Evolutionary conservation across 35 echinoderm and acorn worm species (phyloP), one percentile per base, ranked within the genome.

Genomic region (Anneissia japonica): DNA sequence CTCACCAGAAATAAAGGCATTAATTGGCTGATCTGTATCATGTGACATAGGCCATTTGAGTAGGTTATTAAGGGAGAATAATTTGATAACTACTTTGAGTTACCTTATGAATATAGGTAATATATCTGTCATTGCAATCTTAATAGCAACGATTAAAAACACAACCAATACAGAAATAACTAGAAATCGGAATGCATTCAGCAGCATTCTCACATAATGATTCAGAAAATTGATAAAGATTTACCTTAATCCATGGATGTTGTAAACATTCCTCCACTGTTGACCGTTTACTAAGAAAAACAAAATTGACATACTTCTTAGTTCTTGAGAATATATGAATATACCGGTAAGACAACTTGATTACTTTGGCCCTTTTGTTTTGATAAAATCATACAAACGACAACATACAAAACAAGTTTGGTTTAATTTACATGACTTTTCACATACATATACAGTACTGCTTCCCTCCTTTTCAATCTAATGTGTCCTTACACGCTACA

Each of bases 241-340:
- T 93, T 87, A 93, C 95, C 80, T 80, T 85, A 23, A 97, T 97
- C 95, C 91, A 97, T 30, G 89, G 75, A 83, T 97, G 91, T 23
- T 93, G 73, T 29, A 97, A 77, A 83, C 95, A 97, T 82, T 97
- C 90, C 16, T 87, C 76, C 64, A 97, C 86, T 41, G 86, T 91
- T 86, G 90, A 74, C 36, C 93, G 81, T 91, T 88, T 88, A 17
- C 93, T 95, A 74, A 43, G 82, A 74, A 79, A 0, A 85, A 85
- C 37, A 82, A 77, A 92, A 84, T 46, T 6, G 34, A 90, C 13
- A 34, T 31, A 72, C n/a, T n/a, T n/a, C n/a, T n/a, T n/a, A n/a
- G n/a, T n/a, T n/a, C n/a, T n/a, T n/a, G n/a, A n/a, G n/a, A n/a
- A n/a, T n/a, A n/a, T n/a, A n/a, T n/a, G n/a, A n/a, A n/a, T n/a